Evolutionary conservation across 2,888 invertebrate species (phyloP).

Genomic region (Lithophane leautieri): DNA sequence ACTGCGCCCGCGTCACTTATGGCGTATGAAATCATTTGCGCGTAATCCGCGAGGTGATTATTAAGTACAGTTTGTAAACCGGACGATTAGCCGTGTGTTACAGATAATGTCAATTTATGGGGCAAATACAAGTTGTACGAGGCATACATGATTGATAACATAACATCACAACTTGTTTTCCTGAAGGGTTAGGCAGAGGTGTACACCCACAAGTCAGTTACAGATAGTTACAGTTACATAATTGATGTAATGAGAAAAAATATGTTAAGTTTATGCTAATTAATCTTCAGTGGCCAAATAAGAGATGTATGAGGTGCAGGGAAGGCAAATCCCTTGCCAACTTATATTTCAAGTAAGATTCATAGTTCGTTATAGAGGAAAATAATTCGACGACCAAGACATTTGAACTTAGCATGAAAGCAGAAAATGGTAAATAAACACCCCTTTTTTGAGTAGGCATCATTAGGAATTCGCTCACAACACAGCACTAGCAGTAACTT

Average conservation of each 20-base stretch:
- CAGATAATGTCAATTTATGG: conserved; percentile 43
- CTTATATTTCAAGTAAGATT: no score
- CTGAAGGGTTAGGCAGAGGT: neutral
- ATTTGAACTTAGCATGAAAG: no score
- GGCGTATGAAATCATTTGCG: conserved; percentile 59
- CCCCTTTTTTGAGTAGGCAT: no score
- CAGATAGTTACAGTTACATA: no score
- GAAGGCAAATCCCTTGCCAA: no score
- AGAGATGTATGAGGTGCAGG: neutral
- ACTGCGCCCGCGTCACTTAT: conserved; percentile 57
- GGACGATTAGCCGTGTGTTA: conserved; percentile 42
- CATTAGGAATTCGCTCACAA: no score
- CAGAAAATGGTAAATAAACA: no score
- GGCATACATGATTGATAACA: conserved; percentile 14
- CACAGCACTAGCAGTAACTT: no score
- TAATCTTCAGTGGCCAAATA: neutral
- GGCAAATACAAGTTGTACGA: conserved; percentile 16
- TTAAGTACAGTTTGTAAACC: conserved; percentile 58
- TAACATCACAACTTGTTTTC: no score
- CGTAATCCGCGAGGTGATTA: conserved; percentile 61
- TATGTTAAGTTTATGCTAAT: neutral
- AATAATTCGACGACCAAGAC: no score
- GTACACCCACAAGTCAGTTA: neutral
- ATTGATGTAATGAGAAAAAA: neutral
- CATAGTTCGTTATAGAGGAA: no score